phyloP scores from a whole-genome alignment of 2,888 invertebrate species.

The Thumatha senex region DNA sequence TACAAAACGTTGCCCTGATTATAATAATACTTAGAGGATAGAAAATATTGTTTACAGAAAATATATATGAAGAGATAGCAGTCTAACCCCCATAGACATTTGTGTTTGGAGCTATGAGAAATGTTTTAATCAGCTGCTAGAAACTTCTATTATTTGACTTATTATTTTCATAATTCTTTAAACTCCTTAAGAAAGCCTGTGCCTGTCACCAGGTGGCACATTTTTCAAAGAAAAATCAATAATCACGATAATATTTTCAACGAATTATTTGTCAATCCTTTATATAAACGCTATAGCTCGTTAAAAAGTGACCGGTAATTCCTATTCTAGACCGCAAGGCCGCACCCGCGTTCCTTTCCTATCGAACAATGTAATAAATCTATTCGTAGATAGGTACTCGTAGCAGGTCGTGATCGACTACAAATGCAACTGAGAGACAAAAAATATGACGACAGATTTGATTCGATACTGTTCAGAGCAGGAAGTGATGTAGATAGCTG shows the following conservation, averaged over 20 bases:
- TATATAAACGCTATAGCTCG: constrained; percentile 16
- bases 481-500: not conserved
- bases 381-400: constrained; percentile 14
- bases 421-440: constrained; percentile 11
- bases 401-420: constrained; percentile 38
- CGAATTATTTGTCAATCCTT: constrained; percentile 13
- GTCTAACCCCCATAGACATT: too few relatives aligned
- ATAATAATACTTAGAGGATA: too few relatives aligned
- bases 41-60: too few relatives aligned
- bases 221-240: not conserved
- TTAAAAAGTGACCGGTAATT: constrained; percentile 21
- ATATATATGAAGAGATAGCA: too few relatives aligned
- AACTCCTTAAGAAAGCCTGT: too few relatives aligned
- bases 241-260: not conserved
- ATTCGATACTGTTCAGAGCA: not conserved
- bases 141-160: too few relatives aligned
- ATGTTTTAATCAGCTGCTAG: too few relatives aligned
- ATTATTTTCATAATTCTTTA: too few relatives aligned
- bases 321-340: constrained; percentile 42
- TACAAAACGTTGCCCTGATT: too few relatives aligned
- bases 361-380: constrained; percentile 38
- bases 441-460: constrained; percentile 8
- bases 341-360: constrained; percentile 46
- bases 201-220: too few relatives aligned
- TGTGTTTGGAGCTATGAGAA: too few relatives aligned